These are phyloP conservation scores for Pseudococcus jackbeardsleyi DNA, from an alignment of 2,888 invertebrate genomes.

Conservation along the genomic window DNA sequence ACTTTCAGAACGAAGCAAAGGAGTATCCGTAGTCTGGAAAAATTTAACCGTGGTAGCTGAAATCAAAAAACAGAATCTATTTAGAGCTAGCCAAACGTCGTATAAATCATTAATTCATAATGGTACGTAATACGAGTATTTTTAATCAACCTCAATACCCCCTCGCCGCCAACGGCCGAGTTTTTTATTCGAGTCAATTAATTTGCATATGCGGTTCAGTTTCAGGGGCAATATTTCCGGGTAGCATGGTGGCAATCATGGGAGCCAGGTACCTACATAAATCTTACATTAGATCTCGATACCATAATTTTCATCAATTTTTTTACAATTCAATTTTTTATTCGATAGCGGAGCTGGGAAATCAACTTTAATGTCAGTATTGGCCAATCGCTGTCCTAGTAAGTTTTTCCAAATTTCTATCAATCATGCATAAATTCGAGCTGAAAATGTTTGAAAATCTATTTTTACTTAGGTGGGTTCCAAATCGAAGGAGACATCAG, in stretches of 20 bases:
- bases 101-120: constrained; percentile 51
- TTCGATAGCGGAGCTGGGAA: constrained; percentile 87
- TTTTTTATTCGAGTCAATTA: background rate
- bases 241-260: constrained; percentile 79
- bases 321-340: background rate
- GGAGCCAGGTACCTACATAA: constrained; percentile 78
- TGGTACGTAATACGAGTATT: constrained; percentile 28
- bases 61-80: background rate
- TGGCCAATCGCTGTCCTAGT: constrained; percentile 84
- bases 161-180: background rate
- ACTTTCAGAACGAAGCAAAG: background rate
- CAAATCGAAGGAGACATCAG: constrained; percentile 47
- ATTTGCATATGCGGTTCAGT: constrained; percentile 60
- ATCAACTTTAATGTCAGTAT: constrained; percentile 87
- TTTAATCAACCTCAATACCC: background rate
- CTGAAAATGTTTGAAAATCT: too few relatives aligned
- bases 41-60: constrained; percentile 31
- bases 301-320: background rate
- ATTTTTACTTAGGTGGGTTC: background rate
- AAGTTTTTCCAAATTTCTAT: constrained; percentile 66
- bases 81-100: background rate
- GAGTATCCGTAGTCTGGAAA: constrained; percentile 55
- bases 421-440: too few relatives aligned
- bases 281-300: background rate
- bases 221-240: constrained; percentile 53